Evolutionary conservation across 1,140 invertebrate genomes (phyloP).

Genomic region (Aethina tumida): DNA sequence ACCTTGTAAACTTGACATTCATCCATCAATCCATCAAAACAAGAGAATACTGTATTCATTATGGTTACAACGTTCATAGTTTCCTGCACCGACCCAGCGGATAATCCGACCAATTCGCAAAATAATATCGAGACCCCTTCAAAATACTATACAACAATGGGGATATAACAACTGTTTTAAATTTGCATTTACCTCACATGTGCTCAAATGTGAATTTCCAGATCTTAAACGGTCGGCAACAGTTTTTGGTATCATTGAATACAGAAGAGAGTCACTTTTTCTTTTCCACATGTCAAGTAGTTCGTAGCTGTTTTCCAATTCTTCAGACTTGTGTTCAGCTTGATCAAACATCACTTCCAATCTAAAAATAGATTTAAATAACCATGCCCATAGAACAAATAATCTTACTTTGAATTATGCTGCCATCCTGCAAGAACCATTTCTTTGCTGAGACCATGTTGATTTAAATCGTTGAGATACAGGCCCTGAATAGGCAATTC

Average conservation of each 20-base stretch:
- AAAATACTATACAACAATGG: slow-evolving; percentile 40
- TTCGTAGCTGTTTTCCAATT: slow-evolving; percentile 58
- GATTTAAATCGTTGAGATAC: slow-evolving; percentile 77
- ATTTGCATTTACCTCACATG: slow-evolving; percentile 52
- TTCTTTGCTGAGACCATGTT: slow-evolving; percentile 72
- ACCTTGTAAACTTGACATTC: slow-evolving; percentile 72
- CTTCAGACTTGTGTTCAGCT: slow-evolving; percentile 59
- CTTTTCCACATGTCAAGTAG: slow-evolving; percentile 73
- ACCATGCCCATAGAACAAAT: too few relatives aligned
- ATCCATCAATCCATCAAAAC: slow-evolving; percentile 66
- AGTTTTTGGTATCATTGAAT: slow-evolving; percentile 81
- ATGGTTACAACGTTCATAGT: slow-evolving; percentile 69
- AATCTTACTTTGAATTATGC: slow-evolving; percentile 62
- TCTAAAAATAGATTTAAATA: slow-evolving; percentile 29
- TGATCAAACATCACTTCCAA: slow-evolving; percentile 72
- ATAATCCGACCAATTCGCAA: slow-evolving; percentile 48
- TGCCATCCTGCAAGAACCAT: slow-evolving; percentile 78
- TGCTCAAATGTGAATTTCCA: slow-evolving; percentile 60
- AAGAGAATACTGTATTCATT: slow-evolving; percentile 73
- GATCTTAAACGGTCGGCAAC: slow-evolving; percentile 57
- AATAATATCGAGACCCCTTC: slow-evolving; percentile 50
- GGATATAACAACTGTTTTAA: neutral
- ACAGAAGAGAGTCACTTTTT: slow-evolving; percentile 73
- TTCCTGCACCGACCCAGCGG: slow-evolving; percentile 51
- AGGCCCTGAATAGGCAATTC: slow-evolving; percentile 68